A percentile compares a stretch with the other conserved stretches of the same genome.
These are phyloP conservation scores for Neofelis nebulosa DNA, from an alignment of 2,113 vertebrate genomes.

Conservation along the genomic window DNA sequence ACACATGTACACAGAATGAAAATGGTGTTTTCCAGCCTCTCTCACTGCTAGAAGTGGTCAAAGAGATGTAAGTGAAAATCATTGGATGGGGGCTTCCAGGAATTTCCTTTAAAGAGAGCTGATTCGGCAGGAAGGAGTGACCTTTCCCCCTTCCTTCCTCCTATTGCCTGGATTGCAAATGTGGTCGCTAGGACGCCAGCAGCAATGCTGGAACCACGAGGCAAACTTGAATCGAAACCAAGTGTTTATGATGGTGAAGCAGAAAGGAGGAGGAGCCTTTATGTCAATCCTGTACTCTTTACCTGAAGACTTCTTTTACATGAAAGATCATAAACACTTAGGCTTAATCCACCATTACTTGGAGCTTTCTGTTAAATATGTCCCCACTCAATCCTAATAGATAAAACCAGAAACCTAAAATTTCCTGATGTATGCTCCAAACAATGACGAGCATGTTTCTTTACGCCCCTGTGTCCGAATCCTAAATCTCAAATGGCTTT, in stretches of 20 bases:
- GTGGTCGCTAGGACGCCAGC: not conserved
- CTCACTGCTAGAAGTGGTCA: not conserved
- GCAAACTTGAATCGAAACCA: not conserved
- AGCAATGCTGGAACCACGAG: not conserved
- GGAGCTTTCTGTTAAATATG: not conserved
- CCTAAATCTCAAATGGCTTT: not conserved
- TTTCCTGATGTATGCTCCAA: not conserved
- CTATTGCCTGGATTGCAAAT: not conserved
- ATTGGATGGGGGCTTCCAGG: not conserved
- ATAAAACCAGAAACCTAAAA: slow-evolving; percentile 16
- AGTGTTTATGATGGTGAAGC: not conserved
- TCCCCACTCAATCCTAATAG: not conserved
- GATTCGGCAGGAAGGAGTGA: not conserved
- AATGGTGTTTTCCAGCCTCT: not conserved
- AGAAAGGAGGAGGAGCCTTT: not conserved
- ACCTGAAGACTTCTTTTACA: not conserved
- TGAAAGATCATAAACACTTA: not conserved
- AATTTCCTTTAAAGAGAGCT: not conserved
- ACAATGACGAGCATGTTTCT: not conserved
- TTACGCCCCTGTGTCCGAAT: not conserved
- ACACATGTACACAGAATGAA: not conserved
- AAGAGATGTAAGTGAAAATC: not conserved
- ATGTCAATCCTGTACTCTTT: not conserved
- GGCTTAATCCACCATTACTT: not conserved
- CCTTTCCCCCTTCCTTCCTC: not conserved